Percentiles rank a stretch among this genome's conserved stretches.
Conservation (phyloP, 2,888 invertebrate genomes). For the Cryptus viduatorius region DNA sequence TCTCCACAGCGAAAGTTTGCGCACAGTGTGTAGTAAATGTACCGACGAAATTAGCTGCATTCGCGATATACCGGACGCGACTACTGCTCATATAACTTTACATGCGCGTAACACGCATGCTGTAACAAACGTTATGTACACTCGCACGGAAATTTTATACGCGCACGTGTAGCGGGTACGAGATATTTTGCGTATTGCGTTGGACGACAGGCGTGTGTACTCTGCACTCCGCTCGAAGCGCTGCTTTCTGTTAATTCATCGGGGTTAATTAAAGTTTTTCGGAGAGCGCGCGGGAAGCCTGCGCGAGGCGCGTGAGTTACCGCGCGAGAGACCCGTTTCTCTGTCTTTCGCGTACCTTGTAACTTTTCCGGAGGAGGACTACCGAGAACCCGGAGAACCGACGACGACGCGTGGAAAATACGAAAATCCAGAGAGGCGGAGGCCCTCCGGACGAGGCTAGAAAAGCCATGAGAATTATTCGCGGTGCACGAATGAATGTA, state of each 20-base stretch:
- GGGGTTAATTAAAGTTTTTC: constrained; percentile 66
- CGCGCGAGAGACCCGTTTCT: neutral
- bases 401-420: constrained; percentile 64
- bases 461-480: constrained; percentile 58
- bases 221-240: neutral
- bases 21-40: neutral
- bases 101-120: neutral
- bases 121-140: neutral
- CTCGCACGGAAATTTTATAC: neutral
- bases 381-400: constrained; percentile 28
- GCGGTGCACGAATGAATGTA: constrained; percentile 61
- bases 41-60: constrained; percentile 45
- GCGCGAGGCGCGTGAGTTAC: constrained; percentile 28
- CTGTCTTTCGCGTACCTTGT: constrained; percentile 15
- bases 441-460: neutral
- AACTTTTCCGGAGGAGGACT: constrained; percentile 54
- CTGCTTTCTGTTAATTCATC: constrained; percentile 50
- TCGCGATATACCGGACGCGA: neutral
- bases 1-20: neutral
- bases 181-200: constrained; percentile 17
- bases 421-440: constrained; percentile 48
- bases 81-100: neutral
- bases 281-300: neutral
- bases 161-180: neutral
- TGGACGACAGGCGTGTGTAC: neutral